These are phyloP conservation scores for Aleiodes sp. DNA, from an alignment of 1,140 invertebrate genomes.

Conservation along the genomic window DNA sequence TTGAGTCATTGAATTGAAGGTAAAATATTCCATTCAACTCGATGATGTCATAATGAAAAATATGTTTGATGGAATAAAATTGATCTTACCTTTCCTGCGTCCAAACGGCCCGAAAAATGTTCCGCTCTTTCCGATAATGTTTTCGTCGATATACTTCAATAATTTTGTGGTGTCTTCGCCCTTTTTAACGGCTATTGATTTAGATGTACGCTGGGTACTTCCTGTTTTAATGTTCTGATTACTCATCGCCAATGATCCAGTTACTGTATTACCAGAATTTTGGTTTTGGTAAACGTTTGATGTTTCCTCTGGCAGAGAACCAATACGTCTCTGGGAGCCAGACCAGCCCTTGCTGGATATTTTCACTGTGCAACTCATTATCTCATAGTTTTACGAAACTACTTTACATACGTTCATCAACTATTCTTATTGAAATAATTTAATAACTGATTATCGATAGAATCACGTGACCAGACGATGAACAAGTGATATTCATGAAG, in stretches of 20 bases:
- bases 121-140: conserved; percentile 80
- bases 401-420: background rate
- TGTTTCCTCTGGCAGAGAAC: conserved; percentile 58
- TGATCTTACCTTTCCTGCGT: conserved; percentile 75
- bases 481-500: too few relatives aligned
- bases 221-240: background rate
- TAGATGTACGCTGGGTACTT: conserved; percentile 50
- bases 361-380: conserved; percentile 64
- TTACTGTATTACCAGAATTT: conserved; percentile 20
- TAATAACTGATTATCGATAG: too few relatives aligned
- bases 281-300: conserved; percentile 30
- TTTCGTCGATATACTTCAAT: conserved; percentile 81
- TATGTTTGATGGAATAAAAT: background rate
- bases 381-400: conserved; percentile 49
- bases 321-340: conserved; percentile 59
- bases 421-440: background rate
- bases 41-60: background rate
- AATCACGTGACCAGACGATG: too few relatives aligned
- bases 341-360: conserved; percentile 60
- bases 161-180: conserved; percentile 75
- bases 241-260: background rate
- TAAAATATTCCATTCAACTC: background rate
- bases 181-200: conserved; percentile 63
- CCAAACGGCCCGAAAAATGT: conserved; percentile 85
- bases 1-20: too few relatives aligned